A percentile compares a stretch with the other conserved stretches of the same genome.
Conservation (phyloP, 2,113 vertebrate species). For the Oncorhynchus clarkii region DNA sequence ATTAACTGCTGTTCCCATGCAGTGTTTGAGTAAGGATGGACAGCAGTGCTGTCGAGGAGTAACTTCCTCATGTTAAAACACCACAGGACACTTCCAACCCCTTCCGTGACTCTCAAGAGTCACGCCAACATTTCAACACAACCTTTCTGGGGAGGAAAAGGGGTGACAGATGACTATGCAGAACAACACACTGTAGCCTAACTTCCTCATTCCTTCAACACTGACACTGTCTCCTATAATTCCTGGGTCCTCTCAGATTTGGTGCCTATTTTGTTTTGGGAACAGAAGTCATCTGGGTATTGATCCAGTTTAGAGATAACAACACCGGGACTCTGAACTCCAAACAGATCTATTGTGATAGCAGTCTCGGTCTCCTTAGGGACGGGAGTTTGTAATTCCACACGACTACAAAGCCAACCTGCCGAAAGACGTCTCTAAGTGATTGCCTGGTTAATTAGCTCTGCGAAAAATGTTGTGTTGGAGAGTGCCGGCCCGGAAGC, state of each 20-base stretch:
- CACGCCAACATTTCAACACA: conserved; percentile 34
- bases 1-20: background rate
- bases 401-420: conserved; percentile 30
- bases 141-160: conserved; percentile 42
- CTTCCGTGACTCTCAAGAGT: conserved; percentile 23
- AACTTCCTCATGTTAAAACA: conserved; percentile 46
- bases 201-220: conserved; percentile 15
- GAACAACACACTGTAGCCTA: conserved; percentile 11
- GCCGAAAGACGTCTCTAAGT: conserved; percentile 33
- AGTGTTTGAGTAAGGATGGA: conserved; percentile 29
- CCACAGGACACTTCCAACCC: conserved; percentile 39
- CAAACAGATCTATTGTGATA: conserved; percentile 10
- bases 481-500: conserved; percentile 29
- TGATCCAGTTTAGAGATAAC: conserved; percentile 18
- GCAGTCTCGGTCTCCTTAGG: conserved; percentile 17
- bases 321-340: conserved; percentile 9
- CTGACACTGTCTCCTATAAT: background rate
- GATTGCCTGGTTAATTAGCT: conserved; percentile 55
- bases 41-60: background rate
- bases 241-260: conserved; percentile 8
- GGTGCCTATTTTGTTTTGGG: conserved; percentile 24
- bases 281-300: conserved; percentile 4
- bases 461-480: conserved; percentile 28
- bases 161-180: background rate
- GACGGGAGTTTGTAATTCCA: conserved; percentile 21